Conservation (phyloP, 64 coral and sea anemone genomes). For the Porites lutea region DNA sequence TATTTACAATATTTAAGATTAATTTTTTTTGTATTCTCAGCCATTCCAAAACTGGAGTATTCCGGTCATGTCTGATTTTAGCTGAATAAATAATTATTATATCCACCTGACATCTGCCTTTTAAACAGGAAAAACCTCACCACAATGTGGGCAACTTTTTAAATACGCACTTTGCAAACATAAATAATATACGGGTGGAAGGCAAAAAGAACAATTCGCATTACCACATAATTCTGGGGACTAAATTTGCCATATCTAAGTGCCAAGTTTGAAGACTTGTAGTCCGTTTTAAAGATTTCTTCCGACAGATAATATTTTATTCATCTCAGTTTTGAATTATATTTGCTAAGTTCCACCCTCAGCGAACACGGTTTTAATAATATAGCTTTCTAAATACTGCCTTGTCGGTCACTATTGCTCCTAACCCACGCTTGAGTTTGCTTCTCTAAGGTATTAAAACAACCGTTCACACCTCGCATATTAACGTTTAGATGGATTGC, state of each 20-base stretch:
- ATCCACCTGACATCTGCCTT: conserved; percentile 13
- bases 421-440: conserved; percentile 57
- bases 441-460: conserved; percentile 55
- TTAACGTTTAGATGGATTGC: not conserved
- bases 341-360: not conserved
- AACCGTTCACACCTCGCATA: not conserved
- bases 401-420: conserved; percentile 9
- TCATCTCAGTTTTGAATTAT: too few relatives aligned
- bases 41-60: not conserved
- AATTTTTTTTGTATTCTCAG: not conserved
- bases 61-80: not conserved
- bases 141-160: not conserved
- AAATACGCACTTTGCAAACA: not conserved
- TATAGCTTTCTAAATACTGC: not conserved
- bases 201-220: not conserved
- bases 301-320: too few relatives aligned
- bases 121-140: not conserved
- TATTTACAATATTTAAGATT: too few relatives aligned
- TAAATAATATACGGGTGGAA: not conserved
- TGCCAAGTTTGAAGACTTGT: too few relatives aligned
- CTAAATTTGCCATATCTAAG: too few relatives aligned
- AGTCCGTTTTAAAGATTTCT: too few relatives aligned
- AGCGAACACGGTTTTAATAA: conserved; percentile 1
- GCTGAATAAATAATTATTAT: conserved; percentile 14
- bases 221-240: too few relatives aligned